Base-by-base conservation (phyloP, 2,113 vertebrate genomes). In the Bombycilla garrulus region DNA sequence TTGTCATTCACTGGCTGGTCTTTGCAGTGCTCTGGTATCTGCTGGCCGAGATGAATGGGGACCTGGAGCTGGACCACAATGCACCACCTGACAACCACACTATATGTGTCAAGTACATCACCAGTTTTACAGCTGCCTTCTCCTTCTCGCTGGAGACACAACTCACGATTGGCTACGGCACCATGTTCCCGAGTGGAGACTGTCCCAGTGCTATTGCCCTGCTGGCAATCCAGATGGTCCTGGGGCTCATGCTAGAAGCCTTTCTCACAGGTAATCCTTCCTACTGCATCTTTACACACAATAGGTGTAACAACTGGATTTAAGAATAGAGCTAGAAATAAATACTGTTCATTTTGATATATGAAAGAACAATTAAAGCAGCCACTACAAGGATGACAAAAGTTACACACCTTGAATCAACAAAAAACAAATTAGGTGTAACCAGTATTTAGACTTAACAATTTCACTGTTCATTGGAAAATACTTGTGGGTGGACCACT, bases 111-210 rank as follows among this genome's bases (percentile, higher is more conserved):
- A 99, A 99, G 96, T 98, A 99, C 86, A 99, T 99, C 94, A 99
- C 98, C 65, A 99, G 99, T 73, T 99, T 99, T 93, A 99, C 99
- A 61, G 99, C 99, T 23, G 99, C 99, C 12, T 99, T 99, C 96
- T 99, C 99, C 45, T 99, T 99, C 93, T 99, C 99, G 6, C 96
- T 99, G 98, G 99, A 99, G 97, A 99, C 99, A 1, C 99, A 99
- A 96, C 98, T 99, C 95, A 99, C 99, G 25, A 99, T 99, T 36
- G 99, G 99, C 67, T 99, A 99, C 0, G 99, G 99, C 85, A 99
- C 99, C 91, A 99, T 99, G 99, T 99, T 99, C 93, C 99, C 99
- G 79, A 99, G 99, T 12, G 99, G 99, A 70, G 99, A 99, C 81
- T 99, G 99, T 94, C 99, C 99, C 54, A 99, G 98, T 74, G 99